Base-by-base conservation (phyloP, 1,140 invertebrate species). In the Colletes gigas region DNA sequence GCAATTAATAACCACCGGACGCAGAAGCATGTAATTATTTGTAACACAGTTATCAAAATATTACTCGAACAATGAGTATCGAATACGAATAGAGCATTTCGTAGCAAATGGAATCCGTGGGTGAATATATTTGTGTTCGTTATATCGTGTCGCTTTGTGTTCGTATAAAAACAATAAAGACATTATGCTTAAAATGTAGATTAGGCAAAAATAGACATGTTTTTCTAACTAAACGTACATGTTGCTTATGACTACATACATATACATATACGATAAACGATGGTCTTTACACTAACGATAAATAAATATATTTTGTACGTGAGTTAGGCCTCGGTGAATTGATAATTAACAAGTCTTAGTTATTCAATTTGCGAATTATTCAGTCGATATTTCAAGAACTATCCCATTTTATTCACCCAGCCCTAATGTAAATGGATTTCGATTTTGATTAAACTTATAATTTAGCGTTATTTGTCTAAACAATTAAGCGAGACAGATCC, bases 271-370 rank as follows among this genome's bases (percentile, higher is more conserved):
- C 17, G 1, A 17, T 12, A 84, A 76, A 50, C 19, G 39, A 71
- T 57, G 6, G 19, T 17, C 2, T 8, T 59, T 62, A 10, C 52
- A 47, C 19, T 50, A 69, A 82, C 47, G 12, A 44, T 39, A 21
- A 71, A 50, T 72, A 78, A 71, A 50, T 44, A 78, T 41, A 54
- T 63, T 52, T 19, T 10, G 4, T 8, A 6, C 30, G n/a, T 55
- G 8, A 19, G 71, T 84, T 75, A 85, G 71, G 50, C 67, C 65
- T 81, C 12, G 67, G 78, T 71, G 72, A 85, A 85, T 81, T 1
- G 4, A 10, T 14, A 54, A 83, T 57, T n/a, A 14, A 21, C 12
- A 39, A 44, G 5, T 57, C 17, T 12, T 63, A 39, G 44, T 30
- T 50, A 19, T 14, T 30, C 12, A 41, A 72, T 50, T 21, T 44